These are phyloP conservation scores for Carollia perspicillata DNA, from an alignment of 2,113 vertebrate genomes.

Conservation along the genomic window DNA sequence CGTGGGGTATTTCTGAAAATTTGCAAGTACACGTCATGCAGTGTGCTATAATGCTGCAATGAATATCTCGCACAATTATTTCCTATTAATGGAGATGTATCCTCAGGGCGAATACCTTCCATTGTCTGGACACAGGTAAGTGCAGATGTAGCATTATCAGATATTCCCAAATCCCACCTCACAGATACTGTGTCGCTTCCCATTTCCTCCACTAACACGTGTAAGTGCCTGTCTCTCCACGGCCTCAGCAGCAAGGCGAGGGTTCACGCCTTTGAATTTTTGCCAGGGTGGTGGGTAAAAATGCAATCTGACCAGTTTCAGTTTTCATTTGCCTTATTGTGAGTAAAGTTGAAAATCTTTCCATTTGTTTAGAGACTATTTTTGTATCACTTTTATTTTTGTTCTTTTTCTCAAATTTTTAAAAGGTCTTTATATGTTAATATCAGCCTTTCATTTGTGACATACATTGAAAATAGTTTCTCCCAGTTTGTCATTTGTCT, in stretches of 20 bases:
- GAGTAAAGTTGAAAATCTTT: constrained; percentile 35
- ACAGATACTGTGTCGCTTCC: neutral
- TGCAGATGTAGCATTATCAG: neutral
- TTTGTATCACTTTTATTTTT: neutral
- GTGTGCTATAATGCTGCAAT: neutral
- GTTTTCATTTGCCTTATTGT: constrained; percentile 5
- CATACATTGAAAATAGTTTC: neutral
- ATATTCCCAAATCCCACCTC: neutral
- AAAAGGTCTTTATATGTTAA: neutral
- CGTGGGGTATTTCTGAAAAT: neutral
- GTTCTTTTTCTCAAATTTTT: neutral
- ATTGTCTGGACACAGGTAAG: neutral
- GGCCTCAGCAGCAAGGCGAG: neutral
- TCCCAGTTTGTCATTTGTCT: neutral
- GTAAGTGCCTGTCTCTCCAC: neutral
- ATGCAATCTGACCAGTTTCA: neutral
- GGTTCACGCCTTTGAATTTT: neutral
- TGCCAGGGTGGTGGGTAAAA: neutral
- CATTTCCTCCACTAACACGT: neutral
- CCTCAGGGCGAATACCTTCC: neutral
- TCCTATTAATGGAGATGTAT: neutral
- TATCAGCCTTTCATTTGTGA: neutral
- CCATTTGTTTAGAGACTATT: neutral
- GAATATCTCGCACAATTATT: neutral
- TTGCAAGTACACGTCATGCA: neutral